Evolutionary conservation across 2,888 invertebrate species (phyloP).

Genomic region (Drosophila kokeensis): DNA sequence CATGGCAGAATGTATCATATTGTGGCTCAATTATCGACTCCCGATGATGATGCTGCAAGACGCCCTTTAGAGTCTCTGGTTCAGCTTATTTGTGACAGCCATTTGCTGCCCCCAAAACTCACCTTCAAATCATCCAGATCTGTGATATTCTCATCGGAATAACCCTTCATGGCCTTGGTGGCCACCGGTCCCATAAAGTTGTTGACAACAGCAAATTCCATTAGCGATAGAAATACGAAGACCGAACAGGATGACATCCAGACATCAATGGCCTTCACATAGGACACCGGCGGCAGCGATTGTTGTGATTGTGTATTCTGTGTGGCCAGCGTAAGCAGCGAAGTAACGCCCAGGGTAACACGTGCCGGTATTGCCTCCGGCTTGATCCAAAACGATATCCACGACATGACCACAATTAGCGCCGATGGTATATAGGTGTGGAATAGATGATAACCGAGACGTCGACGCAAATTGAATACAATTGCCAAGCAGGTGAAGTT

Average conservation of each 20-base stretch:
- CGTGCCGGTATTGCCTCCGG: constrained; percentile 96
- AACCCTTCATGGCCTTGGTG: constrained; percentile 95
- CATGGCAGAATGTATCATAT: constrained; percentile 94
- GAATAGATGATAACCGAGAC: constrained; percentile 95
- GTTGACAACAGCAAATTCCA: constrained; percentile 96
- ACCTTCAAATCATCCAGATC: constrained; percentile 92
- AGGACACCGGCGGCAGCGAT: constrained; percentile 94
- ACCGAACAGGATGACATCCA: constrained; percentile 97
- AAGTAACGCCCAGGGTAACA: constrained; percentile 94
- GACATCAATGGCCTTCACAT: constrained; percentile 96
- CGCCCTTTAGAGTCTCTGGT: constrained; percentile 23
- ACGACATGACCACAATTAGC: constrained; percentile 96
- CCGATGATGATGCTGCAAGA: constrained; percentile 85
- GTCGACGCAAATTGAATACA: constrained; percentile 92
- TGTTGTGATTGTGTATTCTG: constrained; percentile 97
- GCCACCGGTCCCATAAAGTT: constrained; percentile 94
- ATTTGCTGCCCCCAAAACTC: constrained; percentile 40
- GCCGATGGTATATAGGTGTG: constrained; percentile 97
- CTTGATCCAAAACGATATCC: constrained; percentile 98
- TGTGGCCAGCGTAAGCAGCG: constrained; percentile 93
- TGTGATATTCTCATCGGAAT: constrained; percentile 93
- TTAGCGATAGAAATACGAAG: constrained; percentile 94
- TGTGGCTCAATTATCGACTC: constrained; percentile 90
- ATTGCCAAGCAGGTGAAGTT: constrained; percentile 96
- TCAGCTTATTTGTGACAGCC: constrained; percentile 6